phyloP scores from a whole-genome alignment of 2,113 vertebrate species.

The Ardeotis arabs region DNA sequence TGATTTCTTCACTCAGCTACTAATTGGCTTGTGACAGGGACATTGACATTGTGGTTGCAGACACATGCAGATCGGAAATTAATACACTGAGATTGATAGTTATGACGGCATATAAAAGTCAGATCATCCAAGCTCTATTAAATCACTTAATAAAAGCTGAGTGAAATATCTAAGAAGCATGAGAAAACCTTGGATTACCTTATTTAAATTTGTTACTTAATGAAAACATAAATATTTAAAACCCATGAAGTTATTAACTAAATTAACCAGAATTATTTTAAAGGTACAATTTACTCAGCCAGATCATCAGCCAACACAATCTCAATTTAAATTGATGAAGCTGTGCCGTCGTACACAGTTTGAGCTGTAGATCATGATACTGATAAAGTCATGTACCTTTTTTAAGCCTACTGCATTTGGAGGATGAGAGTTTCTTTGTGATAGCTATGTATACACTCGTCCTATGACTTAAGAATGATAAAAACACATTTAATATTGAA shows the following conservation, averaged over 20 bases:
- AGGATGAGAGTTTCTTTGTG: not conserved
- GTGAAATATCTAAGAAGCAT: not conserved
- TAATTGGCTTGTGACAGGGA: not conserved
- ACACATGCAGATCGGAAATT: not conserved
- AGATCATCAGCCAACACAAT: not conserved
- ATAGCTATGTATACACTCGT: not conserved
- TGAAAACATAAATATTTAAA: conserved; percentile 36
- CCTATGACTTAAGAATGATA: not conserved
- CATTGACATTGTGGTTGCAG: not conserved
- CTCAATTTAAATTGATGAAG: not conserved
- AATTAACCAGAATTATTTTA: conserved; percentile 42
- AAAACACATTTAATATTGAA: not conserved
- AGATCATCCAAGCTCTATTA: not conserved
- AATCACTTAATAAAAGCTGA: not conserved
- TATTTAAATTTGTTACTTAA: conserved; percentile 11
- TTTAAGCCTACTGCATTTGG: not conserved
- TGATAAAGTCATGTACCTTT: not conserved
- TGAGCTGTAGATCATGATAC: not conserved
- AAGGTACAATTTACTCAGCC: not conserved
- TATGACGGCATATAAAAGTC: not conserved
- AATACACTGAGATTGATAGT: not conserved
- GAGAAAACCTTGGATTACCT: not conserved
- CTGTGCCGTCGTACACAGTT: not conserved
- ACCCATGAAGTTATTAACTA: conserved; percentile 1
- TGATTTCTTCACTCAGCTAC: not conserved